Evolutionary conservation across 2,797 vertebrate species (phyloP).

Genomic region (Odontamblyopus lacepedii): DNA sequence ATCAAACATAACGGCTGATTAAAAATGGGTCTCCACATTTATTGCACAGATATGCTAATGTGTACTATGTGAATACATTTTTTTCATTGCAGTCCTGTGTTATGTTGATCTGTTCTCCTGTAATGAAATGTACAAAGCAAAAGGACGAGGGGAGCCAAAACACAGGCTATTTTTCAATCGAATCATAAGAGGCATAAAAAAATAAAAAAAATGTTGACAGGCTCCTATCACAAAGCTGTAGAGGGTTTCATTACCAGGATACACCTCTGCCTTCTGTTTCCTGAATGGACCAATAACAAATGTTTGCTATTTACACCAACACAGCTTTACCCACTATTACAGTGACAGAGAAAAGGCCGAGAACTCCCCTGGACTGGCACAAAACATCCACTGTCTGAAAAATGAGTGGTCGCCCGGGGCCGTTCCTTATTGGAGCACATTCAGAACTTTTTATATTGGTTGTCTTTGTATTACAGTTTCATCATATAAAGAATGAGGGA

Average conservation of each 20-base stretch:
- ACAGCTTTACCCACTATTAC: slow-evolving; percentile 42
- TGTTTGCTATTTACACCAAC: slow-evolving; percentile 36
- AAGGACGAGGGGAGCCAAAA: slow-evolving; percentile 42
- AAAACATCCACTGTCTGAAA: slow-evolving; percentile 18
- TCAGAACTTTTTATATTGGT: slow-evolving; percentile 35
- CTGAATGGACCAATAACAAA: slow-evolving; percentile 46
- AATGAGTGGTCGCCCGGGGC: slow-evolving; percentile 30
- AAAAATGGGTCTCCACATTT: not conserved
- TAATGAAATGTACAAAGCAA: slow-evolving; percentile 56
- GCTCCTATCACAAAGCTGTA: slow-evolving; percentile 48
- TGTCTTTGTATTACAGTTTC: slow-evolving; percentile 10
- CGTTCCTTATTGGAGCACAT: slow-evolving; percentile 23
- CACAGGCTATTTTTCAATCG: slow-evolving; percentile 57
- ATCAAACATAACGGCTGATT: not conserved
- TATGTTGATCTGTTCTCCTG: slow-evolving; percentile 31
- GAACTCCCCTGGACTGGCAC: slow-evolving; percentile 24
- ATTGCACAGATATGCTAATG: too few relatives aligned
- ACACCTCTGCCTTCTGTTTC: slow-evolving; percentile 41
- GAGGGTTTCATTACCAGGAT: slow-evolving; percentile 56
- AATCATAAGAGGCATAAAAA: slow-evolving; percentile 44
- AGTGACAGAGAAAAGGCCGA: slow-evolving; percentile 26
- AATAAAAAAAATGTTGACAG: slow-evolving; percentile 26
- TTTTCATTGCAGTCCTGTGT: slow-evolving; percentile 39
- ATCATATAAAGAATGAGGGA: not conserved
- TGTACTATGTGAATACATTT: slow-evolving; percentile 7